Evolutionary conservation across 2,888 invertebrate genomes (phyloP).

Genomic region (Uloborus plumipes): DNA sequence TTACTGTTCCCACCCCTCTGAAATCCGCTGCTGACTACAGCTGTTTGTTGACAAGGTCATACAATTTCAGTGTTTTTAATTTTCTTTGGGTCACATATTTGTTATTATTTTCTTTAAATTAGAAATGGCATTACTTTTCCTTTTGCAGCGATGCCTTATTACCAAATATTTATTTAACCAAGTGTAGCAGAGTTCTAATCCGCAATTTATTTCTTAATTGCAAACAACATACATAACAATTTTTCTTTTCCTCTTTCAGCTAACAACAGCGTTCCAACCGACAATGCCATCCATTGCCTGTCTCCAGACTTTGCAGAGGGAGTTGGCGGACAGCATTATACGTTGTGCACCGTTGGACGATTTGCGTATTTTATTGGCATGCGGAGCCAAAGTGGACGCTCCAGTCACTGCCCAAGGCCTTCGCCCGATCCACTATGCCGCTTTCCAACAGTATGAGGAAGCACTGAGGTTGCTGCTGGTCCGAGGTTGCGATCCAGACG

Average conservation of each 20-base stretch:
- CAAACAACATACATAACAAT: too few species aligned
- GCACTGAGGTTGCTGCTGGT: constrained; percentile 85
- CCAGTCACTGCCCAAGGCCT: constrained; percentile 76
- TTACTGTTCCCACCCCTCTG: too few species aligned
- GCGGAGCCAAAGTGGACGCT: constrained; percentile 79
- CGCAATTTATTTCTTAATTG: too few species aligned
- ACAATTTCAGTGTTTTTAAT: too few species aligned
- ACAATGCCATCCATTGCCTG: constrained; percentile 67
- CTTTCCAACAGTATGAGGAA: constrained; percentile 84
- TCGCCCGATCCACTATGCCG: constrained; percentile 91
- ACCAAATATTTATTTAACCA: too few species aligned
- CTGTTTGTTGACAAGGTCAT: too few species aligned
- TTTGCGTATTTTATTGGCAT: constrained; percentile 85
- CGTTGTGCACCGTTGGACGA: constrained; percentile 89
- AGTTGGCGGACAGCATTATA: constrained; percentile 91
- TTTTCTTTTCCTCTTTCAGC: neutral
- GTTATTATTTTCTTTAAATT: too few species aligned
- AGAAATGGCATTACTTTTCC: too few species aligned
- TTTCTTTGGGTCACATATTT: too few species aligned
- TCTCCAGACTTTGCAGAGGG: constrained; percentile 78
- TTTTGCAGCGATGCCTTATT: too few species aligned
- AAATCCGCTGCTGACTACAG: too few species aligned
- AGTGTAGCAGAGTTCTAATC: too few species aligned
- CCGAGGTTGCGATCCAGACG: constrained; percentile 85
- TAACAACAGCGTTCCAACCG: neutral